Evolutionary conservation across 2,797 vertebrate genomes (phyloP).

Genomic region (Pteropus rufus): DNA sequence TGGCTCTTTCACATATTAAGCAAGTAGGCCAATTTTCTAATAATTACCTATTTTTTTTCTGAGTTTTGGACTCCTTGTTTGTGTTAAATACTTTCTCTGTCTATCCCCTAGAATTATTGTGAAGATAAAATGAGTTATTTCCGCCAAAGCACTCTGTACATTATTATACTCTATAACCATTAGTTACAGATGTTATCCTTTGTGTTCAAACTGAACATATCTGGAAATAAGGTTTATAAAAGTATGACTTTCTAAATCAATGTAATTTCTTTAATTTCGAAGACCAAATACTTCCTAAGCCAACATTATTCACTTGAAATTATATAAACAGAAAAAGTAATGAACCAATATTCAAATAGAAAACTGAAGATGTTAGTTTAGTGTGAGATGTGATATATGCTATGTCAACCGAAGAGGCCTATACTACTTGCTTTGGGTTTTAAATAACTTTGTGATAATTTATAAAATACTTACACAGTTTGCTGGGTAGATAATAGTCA

Average conservation of each 20-base stretch:
- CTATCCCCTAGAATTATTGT: neutral
- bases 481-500: neutral
- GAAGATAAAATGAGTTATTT: slow-evolving; percentile 6
- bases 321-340: slow-evolving; percentile 7
- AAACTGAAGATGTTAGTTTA: neutral
- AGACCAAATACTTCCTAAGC: neutral
- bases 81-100: neutral
- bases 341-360: slow-evolving; percentile 6
- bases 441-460: neutral
- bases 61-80: neutral
- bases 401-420: neutral
- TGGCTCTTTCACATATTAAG: neutral
- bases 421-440: slow-evolving; percentile 22
- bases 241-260: slow-evolving; percentile 11
- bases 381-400: neutral
- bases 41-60: neutral
- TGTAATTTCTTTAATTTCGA: slow-evolving; percentile 21
- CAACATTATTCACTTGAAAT: slow-evolving; percentile 7
- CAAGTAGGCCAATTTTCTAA: neutral
- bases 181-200: neutral
- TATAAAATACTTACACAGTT: neutral
- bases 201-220: slow-evolving; percentile 1
- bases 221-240: neutral
- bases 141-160: neutral
- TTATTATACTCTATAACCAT: neutral